Evolutionary conservation across 2,113 vertebrate genomes (phyloP), one percentile per base, ranked within the genome.

Genomic region (Platysternon megacephalum): DNA sequence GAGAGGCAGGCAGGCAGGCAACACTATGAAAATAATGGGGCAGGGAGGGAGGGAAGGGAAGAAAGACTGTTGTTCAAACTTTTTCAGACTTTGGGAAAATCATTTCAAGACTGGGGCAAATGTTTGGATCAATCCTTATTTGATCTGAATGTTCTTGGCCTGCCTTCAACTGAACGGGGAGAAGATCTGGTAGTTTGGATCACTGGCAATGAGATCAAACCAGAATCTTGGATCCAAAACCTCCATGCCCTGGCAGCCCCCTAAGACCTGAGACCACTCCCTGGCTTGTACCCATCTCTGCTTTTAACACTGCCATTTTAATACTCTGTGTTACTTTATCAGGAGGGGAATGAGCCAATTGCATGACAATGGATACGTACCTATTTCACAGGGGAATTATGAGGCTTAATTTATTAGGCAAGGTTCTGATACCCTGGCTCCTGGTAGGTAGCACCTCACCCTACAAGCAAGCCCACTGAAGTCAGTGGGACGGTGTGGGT

Each of bases 11-110:
- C 65, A 86, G 96, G 65, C 81, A 94, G 51, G 82, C 58, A 97
- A 91, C 32, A 11, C 32, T 86, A 84, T 82, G 65, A 96, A 84
- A 96, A 94, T 89, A 92, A 53, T 26, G 91, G 65, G 44, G 68
- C 44, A 11, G 72, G 87, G 51, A 56, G 51, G 12, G 6, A 51
- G 48, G 35, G 55, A 78, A 32, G 53, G 81, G 0, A 17, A 90
- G 48, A 72, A 16, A 6, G 17, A 79, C 7, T 44, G 11, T 78
- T 44, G 11, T 78, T 78, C 42, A 78, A 13, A 44, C 22, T 44
- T 76, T 14, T 68, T 44, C 72, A 76, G 44, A 16, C 26, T 78
- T 78, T 3, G 42, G 74, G 19, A 8, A 46, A 78, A 78, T 28
- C 6, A 26, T 46, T 78, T 78, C 42, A 78, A 46, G 24, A 46